Percentiles rank a stretch among this genome's conserved stretches.
phyloP scores from a whole-genome alignment of 2,888 invertebrate species.

The Campoplex capitator region DNA sequence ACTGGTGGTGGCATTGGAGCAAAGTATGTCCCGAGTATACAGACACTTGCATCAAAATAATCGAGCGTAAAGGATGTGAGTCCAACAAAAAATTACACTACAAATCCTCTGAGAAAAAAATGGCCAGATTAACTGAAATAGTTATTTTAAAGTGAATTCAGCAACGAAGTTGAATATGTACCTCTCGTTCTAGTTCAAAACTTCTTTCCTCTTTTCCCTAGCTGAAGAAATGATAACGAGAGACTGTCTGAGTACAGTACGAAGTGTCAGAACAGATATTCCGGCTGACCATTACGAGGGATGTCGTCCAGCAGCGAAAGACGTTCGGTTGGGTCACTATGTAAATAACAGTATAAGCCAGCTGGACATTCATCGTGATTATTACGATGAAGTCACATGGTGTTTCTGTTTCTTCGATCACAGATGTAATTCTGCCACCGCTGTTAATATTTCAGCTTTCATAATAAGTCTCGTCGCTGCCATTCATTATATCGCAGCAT shows the following conservation, averaged over 20 bases:
- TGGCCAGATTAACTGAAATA: conserved; percentile 2
- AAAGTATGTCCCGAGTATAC: conserved; percentile 92
- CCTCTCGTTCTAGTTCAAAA: not conserved
- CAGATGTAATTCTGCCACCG: conserved; percentile 90
- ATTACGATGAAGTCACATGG: conserved; percentile 93
- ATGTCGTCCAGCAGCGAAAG: conserved; percentile 92
- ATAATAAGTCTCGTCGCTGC: conserved; percentile 59
- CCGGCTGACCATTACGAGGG: conserved; percentile 97
- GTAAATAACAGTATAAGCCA: conserved; percentile 95
- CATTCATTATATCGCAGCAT: conserved; percentile 49
- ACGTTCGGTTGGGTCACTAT: conserved; percentile 92
- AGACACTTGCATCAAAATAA: conserved; percentile 95
- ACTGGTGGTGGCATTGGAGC: conserved; percentile 92
- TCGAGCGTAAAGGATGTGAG: conserved; percentile 93
- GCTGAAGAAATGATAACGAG: conserved; percentile 93
- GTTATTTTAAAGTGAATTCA: not conserved
- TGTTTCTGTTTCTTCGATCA: conserved; percentile 97
- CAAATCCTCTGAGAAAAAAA: not conserved
- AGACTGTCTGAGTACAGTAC: conserved; percentile 93
- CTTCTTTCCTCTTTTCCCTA: conserved; percentile 82
- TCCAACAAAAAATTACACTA: conserved; percentile 24
- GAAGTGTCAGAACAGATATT: conserved; percentile 92
- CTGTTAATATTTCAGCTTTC: conserved; percentile 77
- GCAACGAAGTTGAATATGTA: not conserved
- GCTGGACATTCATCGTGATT: conserved; percentile 93